Base-by-base conservation (phyloP, 2,888 invertebrate species). In the Euplagia quadripunctaria region DNA sequence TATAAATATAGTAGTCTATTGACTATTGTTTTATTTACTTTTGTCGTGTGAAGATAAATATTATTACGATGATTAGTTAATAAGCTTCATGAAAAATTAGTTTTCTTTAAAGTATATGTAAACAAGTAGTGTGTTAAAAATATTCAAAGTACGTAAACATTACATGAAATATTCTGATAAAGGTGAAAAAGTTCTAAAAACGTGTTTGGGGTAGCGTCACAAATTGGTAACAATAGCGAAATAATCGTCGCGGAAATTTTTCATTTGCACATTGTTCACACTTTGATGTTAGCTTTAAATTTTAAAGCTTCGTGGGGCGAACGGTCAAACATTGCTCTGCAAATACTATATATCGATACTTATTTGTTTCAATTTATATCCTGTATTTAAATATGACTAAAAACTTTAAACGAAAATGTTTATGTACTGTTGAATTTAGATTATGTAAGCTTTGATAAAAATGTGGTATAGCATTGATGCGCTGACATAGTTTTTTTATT, bases 241-340 rank as follows among this genome's bases (percentile, higher is more conserved):
- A 92, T 93, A 92, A 92, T 90, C 89, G 90, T 86, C 84, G 89
- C 86, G 90, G 91, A 93, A 92, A 91, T 92, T 93, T 94, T 94
- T 94, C 94, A 94, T 93, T 94, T 93, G 92, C 91, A 90, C 91
- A 87, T 87, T 89, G 92, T 89, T 94, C 94, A 93, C 94, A 94
- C 93, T 92, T 84, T 86, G 80, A 87, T 91, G 93, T 92, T 92
- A 87, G 93, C 89, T 91, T 91, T 90, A 88, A 89, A 91, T 92
- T 92, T 92, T 89, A 87, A 86, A 85, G 81, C 73, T 82, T 81
- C 76, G 73, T 78, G 85, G 85, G 85, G 87, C 68, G 72, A 73
- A 75, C 79, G 87, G 86, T 89, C 91, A 91, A 93, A 92, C 87
- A 90, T 85, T 81, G 83, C 75, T 74, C 68, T 68, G 66, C 80